A percentile compares a stretch with the other conserved stretches of the same genome.
phyloP scores from a whole-genome alignment of 2,797 vertebrate species.

The Molossus alvarezi region DNA sequence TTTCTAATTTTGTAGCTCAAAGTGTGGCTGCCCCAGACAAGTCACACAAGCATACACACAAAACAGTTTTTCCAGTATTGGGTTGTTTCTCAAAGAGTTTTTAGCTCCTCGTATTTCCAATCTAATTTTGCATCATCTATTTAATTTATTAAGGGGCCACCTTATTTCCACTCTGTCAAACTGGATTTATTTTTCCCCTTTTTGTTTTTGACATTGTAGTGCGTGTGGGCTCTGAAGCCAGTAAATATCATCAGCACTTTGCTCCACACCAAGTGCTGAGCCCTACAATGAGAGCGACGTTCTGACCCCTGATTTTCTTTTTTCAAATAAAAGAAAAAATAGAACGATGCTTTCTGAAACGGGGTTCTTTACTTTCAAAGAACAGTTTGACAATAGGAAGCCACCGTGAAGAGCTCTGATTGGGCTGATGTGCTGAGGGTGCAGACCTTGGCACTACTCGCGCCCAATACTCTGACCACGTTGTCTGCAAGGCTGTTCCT shows the following conservation, averaged over 20 bases:
- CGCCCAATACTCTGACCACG: not conserved
- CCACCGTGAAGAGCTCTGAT: not conserved
- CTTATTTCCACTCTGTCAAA: not conserved
- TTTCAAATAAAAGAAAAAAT: not conserved
- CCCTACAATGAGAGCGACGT: not conserved
- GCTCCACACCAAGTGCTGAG: not conserved
- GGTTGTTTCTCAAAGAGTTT: not conserved
- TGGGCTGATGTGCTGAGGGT: rapidly evolving
- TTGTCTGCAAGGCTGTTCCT: not conserved
- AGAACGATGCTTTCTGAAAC: not conserved
- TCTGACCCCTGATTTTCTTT: not conserved
- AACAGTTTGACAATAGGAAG: not conserved
- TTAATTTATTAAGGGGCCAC: not conserved
- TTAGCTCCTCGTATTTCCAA: constrained; percentile 2
- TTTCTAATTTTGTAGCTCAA: constrained; percentile 23
- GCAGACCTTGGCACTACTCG: not conserved
- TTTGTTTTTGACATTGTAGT: constrained; percentile 30
- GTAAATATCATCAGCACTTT: constrained; percentile 58
- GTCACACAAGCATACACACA: not conserved
- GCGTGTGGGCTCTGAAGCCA: constrained; percentile 16
- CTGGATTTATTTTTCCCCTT: not conserved
- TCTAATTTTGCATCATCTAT: constrained; percentile 16
- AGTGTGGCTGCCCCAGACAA: not conserved
- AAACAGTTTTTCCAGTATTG: not conserved
- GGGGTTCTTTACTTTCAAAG: not conserved